Conservation (phyloP, 2,113 vertebrate species). For the Peromyscus maniculatus region DNA sequence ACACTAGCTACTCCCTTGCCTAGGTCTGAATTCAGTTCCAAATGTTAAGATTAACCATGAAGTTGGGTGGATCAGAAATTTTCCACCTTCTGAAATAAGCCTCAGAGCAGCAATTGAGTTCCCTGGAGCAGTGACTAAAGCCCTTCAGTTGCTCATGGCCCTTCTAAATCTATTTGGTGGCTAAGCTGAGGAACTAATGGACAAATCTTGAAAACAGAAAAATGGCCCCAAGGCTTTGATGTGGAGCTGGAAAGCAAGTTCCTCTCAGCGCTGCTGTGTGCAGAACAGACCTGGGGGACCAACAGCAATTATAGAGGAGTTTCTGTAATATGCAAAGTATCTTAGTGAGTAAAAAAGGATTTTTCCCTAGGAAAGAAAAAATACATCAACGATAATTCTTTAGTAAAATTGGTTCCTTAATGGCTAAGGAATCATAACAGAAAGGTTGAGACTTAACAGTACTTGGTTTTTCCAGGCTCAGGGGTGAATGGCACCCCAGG, state of each 20-base stretch:
- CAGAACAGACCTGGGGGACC: too few species aligned
- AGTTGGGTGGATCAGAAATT: background rate
- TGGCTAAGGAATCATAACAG: background rate
- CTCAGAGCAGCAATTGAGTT: background rate
- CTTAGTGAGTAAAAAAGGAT: background rate
- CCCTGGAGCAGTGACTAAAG: background rate
- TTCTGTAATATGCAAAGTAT: background rate
- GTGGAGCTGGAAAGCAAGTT: background rate
- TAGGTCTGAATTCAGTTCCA: constrained; percentile 41
- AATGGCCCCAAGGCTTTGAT: background rate
- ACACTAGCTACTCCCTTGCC: background rate
- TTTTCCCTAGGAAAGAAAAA: background rate
- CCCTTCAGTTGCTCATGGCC: background rate
- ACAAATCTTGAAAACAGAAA: background rate
- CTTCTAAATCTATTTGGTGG: background rate
- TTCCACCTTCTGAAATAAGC: background rate
- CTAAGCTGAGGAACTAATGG: constrained; percentile 43
- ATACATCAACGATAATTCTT: background rate
- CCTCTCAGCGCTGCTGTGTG: background rate
- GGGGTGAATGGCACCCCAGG: too few species aligned
- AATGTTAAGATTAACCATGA: constrained; percentile 31
- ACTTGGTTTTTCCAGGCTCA: background rate
- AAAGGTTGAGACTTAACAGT: background rate
- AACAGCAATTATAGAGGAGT: background rate
- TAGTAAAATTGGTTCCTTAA: background rate